phyloP scores from a whole-genome alignment of 2,888 invertebrate species.

The Silvanus unidentatus region DNA sequence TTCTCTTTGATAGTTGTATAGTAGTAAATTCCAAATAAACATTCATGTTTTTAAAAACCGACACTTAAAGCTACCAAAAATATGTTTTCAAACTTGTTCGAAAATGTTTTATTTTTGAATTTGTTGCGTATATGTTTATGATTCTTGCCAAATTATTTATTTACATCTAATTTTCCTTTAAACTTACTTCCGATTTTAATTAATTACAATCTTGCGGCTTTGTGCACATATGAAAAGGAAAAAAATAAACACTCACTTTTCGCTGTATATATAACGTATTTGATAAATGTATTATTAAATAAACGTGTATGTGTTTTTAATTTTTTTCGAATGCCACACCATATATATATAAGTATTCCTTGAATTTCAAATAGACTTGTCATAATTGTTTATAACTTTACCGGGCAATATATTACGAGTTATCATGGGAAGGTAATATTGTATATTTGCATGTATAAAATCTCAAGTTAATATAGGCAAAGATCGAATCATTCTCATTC shows the following conservation, averaged over 20 bases:
- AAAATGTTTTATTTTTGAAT: background rate
- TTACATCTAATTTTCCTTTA: constrained; percentile 1
- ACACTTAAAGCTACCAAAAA: constrained; percentile 20
- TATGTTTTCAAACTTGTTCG: constrained; percentile 10
- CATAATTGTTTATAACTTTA: constrained; percentile 39
- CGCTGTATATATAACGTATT: background rate
- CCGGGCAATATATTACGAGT: constrained; percentile 35
- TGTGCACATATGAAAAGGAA: background rate
- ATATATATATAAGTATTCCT: background rate
- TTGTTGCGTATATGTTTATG: background rate
- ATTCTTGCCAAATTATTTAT: constrained; percentile 5
- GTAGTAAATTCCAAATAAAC: constrained; percentile 22
- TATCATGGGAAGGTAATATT: constrained; percentile 37
- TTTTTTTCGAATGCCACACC: too few relatives aligned
- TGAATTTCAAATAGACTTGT: constrained; percentile 38
- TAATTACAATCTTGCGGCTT: too few relatives aligned
- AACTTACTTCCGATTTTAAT: background rate
- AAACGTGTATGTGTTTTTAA: too few relatives aligned
- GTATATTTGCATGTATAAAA: constrained; percentile 43
- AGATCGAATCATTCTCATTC: constrained; percentile 10
- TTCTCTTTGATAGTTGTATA: constrained; percentile 22
- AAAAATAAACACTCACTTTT: too few relatives aligned
- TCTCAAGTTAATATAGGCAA: constrained; percentile 38
- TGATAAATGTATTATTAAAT: background rate
- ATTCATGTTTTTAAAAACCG: constrained; percentile 4